Percentiles rank a stretch among this genome's conserved stretches.
Conservation (phyloP, 2,113 vertebrate genomes). For the Lycaon pictus region DNA sequence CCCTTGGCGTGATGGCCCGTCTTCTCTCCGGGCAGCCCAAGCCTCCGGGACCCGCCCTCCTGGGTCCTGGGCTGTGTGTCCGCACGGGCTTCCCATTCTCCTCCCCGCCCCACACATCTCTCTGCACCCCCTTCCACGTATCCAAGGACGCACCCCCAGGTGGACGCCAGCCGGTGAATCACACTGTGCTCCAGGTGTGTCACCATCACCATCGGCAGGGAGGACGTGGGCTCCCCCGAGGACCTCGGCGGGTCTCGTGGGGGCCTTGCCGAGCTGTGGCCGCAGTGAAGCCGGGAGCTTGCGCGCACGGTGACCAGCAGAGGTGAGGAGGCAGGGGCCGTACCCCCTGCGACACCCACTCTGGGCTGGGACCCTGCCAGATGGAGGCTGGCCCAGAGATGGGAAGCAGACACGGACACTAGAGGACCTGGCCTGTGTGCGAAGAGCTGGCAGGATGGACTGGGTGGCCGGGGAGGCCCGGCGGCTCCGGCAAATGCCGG, state of each 20-base stretch:
- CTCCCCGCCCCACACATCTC: not conserved
- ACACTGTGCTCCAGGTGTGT: not conserved
- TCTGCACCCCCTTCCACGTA: not conserved
- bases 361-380: not conserved
- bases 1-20: too few species aligned
- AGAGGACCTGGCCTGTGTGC: not conserved
- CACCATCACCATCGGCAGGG: not conserved
- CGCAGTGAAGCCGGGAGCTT: not conserved
- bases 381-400: not conserved
- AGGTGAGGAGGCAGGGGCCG: not conserved
- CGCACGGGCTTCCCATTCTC: not conserved
- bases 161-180: too few species aligned
- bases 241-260: not conserved
- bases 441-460: not conserved
- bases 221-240: not conserved
- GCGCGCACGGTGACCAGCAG: not conserved
- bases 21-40: not conserved
- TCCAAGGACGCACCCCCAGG: not conserved
- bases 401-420: not conserved
- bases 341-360: not conserved
- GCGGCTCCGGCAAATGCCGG: not conserved
- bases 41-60: not conserved
- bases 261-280: not conserved
- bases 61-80: not conserved
- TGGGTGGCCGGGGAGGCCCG: not conserved